Conservation (phyloP, 2,113 vertebrate species). For the Nipponia nippon region DNA sequence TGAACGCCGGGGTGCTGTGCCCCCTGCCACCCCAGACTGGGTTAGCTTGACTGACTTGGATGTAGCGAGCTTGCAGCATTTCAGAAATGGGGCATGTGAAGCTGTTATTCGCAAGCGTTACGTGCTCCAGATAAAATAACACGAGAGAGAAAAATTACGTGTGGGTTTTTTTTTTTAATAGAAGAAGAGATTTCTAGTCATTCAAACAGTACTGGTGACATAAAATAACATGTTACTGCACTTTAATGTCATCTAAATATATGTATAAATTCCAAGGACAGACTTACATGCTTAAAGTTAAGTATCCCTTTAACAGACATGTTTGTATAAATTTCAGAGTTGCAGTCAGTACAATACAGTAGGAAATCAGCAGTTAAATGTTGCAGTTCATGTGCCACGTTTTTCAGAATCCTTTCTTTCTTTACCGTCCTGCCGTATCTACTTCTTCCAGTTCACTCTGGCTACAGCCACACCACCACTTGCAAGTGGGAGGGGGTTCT, state of each 20-base stretch:
- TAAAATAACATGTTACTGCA: not conserved
- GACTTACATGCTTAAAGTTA: not conserved
- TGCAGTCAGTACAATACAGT: not conserved
- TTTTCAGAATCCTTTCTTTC: not conserved
- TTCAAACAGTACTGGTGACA: not conserved
- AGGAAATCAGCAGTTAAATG: not conserved
- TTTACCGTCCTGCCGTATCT: not conserved
- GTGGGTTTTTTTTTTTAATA: not conserved
- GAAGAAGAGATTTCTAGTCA: not conserved
- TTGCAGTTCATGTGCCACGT: not conserved
- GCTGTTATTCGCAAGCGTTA: not conserved
- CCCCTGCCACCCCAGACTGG: not conserved
- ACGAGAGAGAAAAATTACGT: not conserved
- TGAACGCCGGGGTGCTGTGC: not conserved
- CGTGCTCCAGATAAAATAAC: not conserved
- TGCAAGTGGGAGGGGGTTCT: not conserved
- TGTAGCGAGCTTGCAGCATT: not conserved
- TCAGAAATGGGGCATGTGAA: not conserved
- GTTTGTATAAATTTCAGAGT: not conserved
- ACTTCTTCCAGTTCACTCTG: not conserved
- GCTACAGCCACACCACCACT: not conserved
- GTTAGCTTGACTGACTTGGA: not conserved
- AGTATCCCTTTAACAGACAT: not conserved
- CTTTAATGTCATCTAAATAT: not conserved
- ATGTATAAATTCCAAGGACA: not conserved